Percentiles rank a stretch among this genome's conserved stretches.
Evolutionary conservation across 1,140 invertebrate species (phyloP).

Genomic region (Macrobrachium nipponense): DNA sequence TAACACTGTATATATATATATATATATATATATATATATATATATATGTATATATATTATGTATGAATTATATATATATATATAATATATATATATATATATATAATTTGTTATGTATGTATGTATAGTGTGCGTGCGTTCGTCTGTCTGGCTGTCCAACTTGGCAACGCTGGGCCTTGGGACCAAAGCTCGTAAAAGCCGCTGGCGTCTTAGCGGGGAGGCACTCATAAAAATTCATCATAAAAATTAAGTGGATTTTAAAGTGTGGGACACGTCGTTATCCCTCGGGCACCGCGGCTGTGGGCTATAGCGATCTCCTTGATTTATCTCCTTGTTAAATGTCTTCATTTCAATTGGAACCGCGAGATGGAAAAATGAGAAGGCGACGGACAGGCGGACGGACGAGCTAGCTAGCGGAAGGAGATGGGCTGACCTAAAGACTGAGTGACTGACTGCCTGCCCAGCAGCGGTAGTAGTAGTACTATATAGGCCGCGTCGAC

Average conservation of each 20-base stretch:
- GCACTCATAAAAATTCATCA: slow-evolving; percentile 55
- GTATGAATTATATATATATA: too few species aligned
- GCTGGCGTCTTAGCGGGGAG: slow-evolving; percentile 45
- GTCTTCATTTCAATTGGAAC: slow-evolving; percentile 45
- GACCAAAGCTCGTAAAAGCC: slow-evolving; percentile 15
- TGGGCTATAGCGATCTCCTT: slow-evolving; percentile 9
- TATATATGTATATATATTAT: too few species aligned
- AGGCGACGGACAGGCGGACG: not conserved
- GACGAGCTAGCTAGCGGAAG: not conserved
- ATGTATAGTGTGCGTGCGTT: too few species aligned
- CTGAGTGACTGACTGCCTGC: not conserved
- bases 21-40: too few species aligned
- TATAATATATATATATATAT: too few species aligned
- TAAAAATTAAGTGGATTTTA: slow-evolving; percentile 59
- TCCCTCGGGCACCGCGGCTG: slow-evolving; percentile 29
- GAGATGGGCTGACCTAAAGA: too few species aligned
- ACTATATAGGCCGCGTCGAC: too few species aligned
- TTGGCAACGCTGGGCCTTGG: slow-evolving; percentile 22
- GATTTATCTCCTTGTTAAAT: slow-evolving; percentile 50
- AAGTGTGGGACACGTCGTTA: slow-evolving; percentile 53
- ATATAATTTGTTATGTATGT: too few species aligned
- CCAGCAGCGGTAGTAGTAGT: not conserved
- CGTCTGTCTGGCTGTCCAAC: not conserved
- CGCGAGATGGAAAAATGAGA: not conserved
- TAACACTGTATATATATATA: too few species aligned